phyloP scores from a whole-genome alignment of 2,888 invertebrate species.

The Dolichomitus sp. region DNA sequence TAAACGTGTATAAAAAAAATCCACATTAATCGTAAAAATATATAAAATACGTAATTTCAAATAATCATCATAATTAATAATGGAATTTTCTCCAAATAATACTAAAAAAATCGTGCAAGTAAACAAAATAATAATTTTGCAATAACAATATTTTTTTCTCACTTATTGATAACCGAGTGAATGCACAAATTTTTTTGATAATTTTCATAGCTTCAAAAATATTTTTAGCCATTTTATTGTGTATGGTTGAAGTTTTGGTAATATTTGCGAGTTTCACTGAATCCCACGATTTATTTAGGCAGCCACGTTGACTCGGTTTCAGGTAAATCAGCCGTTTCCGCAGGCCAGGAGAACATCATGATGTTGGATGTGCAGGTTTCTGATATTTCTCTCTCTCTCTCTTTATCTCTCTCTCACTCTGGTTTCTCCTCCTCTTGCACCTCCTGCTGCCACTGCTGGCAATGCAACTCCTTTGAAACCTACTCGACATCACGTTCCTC shows the following conservation, averaged over 20 bases:
- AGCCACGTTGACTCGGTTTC: conserved; percentile 69
- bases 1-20: neutral
- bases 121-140: neutral
- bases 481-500: conserved; percentile 58
- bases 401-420: neutral
- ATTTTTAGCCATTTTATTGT: neutral
- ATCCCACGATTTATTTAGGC: conserved; percentile 60
- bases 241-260: conserved; percentile 16
- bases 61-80: conserved; percentile 7
- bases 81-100: conserved; percentile 15
- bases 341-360: conserved; percentile 78
- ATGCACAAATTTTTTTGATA: neutral
- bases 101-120: neutral
- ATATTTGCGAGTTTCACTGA: conserved; percentile 71
- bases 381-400: conserved; percentile 9
- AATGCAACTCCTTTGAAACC: conserved; percentile 54
- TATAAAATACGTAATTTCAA: neutral
- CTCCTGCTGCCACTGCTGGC: conserved; percentile 45
- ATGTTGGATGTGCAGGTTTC: conserved; percentile 67
- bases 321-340: conserved; percentile 79
- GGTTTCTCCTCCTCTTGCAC: conserved; percentile 20
- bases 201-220: neutral
- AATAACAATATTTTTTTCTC: neutral
- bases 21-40: neutral
- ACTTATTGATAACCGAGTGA: neutral